phyloP scores from a whole-genome alignment of 1,140 invertebrate genomes.

The Probaryconus sp. region DNA sequence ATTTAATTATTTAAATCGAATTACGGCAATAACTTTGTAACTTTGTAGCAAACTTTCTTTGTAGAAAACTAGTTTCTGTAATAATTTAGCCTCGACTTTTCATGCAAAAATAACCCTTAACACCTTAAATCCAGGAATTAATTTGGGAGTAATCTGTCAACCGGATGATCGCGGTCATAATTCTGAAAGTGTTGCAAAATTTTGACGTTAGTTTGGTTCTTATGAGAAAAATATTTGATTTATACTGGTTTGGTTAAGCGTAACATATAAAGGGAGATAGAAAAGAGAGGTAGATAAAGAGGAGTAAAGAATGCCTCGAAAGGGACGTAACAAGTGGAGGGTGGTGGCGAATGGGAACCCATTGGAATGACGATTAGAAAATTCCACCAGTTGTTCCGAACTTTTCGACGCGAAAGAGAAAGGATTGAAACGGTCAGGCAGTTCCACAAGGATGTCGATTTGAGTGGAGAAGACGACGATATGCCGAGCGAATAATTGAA shows the following conservation, averaged over 20 bases:
- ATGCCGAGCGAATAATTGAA: slow-evolving; percentile 29
- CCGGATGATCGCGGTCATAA: neutral
- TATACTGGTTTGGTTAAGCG: slow-evolving; percentile 33
- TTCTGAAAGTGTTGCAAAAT: slow-evolving; percentile 45
- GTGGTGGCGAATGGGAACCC: slow-evolving; percentile 26
- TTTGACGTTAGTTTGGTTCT: slow-evolving; percentile 62
- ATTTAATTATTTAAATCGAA: too few relatives aligned
- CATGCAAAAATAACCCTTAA: too few relatives aligned
- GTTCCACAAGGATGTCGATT: slow-evolving; percentile 23
- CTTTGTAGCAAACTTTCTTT: too few relatives aligned
- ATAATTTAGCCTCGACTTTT: too few relatives aligned
- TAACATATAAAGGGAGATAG: too few relatives aligned
- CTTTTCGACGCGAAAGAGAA: slow-evolving; percentile 28
- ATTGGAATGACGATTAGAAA: slow-evolving; percentile 75
- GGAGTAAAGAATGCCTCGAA: neutral
- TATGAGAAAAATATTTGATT: slow-evolving; percentile 64
- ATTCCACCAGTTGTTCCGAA: slow-evolving; percentile 66
- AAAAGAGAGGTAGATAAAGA: too few relatives aligned
- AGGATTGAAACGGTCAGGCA: slow-evolving; percentile 34
- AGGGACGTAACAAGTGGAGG: slow-evolving; percentile 22
- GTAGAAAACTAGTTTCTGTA: too few relatives aligned
- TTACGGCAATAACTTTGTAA: too few relatives aligned
- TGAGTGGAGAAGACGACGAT: slow-evolving; percentile 7
- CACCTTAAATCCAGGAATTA: too few relatives aligned
- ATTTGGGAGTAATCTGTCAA: neutral